phyloP scores from a whole-genome alignment of 2,797 vertebrate species.

The Apogon hyalosoma region DNA sequence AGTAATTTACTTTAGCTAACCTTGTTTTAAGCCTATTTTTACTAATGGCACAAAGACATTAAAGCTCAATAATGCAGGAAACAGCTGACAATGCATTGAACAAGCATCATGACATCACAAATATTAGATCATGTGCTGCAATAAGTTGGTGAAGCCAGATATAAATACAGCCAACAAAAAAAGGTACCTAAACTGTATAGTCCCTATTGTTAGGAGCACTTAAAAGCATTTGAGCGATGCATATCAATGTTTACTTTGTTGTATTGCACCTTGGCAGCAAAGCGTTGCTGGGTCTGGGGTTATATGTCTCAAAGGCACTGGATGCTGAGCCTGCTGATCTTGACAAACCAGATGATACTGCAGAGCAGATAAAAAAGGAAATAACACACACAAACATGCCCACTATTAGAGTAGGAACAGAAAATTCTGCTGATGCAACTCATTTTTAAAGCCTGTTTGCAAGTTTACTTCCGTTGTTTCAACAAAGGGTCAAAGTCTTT shows the following conservation, averaged over 20 bases:
- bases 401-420: conserved; percentile 15
- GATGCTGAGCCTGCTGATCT: conserved; percentile 80
- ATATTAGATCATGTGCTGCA: background rate
- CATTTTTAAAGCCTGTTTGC: conserved; percentile 6
- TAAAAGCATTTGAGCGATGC: background rate
- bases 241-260: background rate
- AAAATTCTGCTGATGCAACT: conserved; percentile 42
- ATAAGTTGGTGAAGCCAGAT: background rate
- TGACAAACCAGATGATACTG: conserved; percentile 79
- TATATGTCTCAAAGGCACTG: conserved; percentile 84
- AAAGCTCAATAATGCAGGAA: background rate
- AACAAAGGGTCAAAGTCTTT: background rate
- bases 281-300: conserved; percentile 77
- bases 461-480: conserved; percentile 34
- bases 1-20: background rate
- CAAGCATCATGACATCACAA: background rate
- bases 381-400: conserved; percentile 17
- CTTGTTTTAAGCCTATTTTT: background rate
- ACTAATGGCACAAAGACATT: background rate
- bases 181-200: background rate
- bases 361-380: conserved; percentile 32
- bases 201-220: background rate
- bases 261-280: conserved; percentile 76
- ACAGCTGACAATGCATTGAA: too few relatives aligned
- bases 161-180: background rate